Evolutionary conservation across 2,888 invertebrate genomes (phyloP).

Genomic region (Gibbula magus): DNA sequence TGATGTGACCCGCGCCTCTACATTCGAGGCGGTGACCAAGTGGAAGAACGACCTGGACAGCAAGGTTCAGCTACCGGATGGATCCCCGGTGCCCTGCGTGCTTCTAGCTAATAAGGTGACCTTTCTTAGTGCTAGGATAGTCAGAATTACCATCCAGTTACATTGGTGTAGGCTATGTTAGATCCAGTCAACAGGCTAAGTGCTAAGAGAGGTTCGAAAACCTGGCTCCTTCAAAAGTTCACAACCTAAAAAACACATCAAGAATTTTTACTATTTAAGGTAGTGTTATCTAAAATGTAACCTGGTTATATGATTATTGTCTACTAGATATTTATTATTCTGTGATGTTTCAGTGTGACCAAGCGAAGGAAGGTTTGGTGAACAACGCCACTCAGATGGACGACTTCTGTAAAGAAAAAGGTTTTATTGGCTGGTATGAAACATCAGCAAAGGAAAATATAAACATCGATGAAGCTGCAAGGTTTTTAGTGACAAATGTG

Average conservation of each 20-base stretch:
- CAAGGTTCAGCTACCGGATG: conserved; percentile 78
- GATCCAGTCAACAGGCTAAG: too few relatives aligned
- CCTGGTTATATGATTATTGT: too few relatives aligned
- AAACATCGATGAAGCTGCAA: conserved; percentile 95
- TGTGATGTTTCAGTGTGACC: conserved; percentile 77
- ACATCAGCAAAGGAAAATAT: conserved; percentile 80
- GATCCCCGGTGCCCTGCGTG: conserved; percentile 78
- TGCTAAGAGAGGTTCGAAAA: too few relatives aligned
- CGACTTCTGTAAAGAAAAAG: conserved; percentile 78
- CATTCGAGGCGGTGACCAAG: conserved; percentile 79
- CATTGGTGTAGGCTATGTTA: too few relatives aligned
- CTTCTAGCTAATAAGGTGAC: conserved; percentile 79
- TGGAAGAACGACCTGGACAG: conserved; percentile 80
- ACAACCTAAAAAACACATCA: too few relatives aligned
- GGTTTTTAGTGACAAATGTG: conserved; percentile 93
- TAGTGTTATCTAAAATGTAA: too few relatives aligned
- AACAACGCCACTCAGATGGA: conserved; percentile 78
- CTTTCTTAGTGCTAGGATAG: not conserved
- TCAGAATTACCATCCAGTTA: too few relatives aligned
- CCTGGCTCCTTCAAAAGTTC: too few relatives aligned
- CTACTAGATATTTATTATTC: not conserved
- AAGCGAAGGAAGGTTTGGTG: conserved; percentile 77
- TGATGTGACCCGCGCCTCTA: conserved; percentile 78
- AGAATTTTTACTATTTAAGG: too few relatives aligned
- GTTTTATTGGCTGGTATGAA: conserved; percentile 80